A percentile compares a stretch with the other conserved stretches of the same genome.
Conservation (phyloP, 2,888 invertebrate genomes). For the Bombylius discolor region DNA sequence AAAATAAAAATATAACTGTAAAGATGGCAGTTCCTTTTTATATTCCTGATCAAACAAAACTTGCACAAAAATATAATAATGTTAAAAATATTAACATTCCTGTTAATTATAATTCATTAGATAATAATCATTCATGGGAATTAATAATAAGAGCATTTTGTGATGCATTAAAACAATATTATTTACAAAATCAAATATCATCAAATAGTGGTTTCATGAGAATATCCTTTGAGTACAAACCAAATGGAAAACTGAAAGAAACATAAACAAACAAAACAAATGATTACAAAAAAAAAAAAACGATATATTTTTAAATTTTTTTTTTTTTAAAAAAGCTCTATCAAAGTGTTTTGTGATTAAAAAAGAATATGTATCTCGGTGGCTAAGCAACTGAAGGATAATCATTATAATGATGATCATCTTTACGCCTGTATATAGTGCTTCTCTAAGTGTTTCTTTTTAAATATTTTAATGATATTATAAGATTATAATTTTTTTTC, state of each 20-base stretch:
- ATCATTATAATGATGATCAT: neutral
- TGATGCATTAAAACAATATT: conserved; percentile 12
- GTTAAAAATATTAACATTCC: conserved; percentile 9
- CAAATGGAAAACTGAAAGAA: conserved; percentile 10
- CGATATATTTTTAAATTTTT: neutral
- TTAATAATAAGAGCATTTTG: conserved; percentile 11
- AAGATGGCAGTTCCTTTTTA: conserved; percentile 13
- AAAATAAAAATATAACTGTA: neutral
- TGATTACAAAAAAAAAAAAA: neutral
- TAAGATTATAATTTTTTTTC: too few species aligned
- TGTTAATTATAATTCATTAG: conserved; percentile 4
- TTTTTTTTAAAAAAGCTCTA: conserved; percentile 4
- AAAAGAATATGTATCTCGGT: neutral
- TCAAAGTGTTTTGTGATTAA: conserved; percentile 14
- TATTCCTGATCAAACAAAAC: conserved; percentile 11
- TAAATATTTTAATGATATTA: neutral
- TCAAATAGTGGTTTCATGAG: conserved; percentile 9
- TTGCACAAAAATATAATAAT: conserved; percentile 2
- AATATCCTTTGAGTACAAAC: conserved; percentile 13
- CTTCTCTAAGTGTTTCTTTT: conserved; percentile 6
- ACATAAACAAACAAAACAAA: neutral
- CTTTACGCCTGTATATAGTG: conserved; percentile 1
- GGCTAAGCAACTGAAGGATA: conserved; percentile 3
- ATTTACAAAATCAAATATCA: conserved; percentile 8
- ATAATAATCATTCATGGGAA: conserved; percentile 10